These are phyloP conservation scores for Habroteleia sp. DNA, from an alignment of 2,888 invertebrate genomes.

Conservation along the genomic window DNA sequence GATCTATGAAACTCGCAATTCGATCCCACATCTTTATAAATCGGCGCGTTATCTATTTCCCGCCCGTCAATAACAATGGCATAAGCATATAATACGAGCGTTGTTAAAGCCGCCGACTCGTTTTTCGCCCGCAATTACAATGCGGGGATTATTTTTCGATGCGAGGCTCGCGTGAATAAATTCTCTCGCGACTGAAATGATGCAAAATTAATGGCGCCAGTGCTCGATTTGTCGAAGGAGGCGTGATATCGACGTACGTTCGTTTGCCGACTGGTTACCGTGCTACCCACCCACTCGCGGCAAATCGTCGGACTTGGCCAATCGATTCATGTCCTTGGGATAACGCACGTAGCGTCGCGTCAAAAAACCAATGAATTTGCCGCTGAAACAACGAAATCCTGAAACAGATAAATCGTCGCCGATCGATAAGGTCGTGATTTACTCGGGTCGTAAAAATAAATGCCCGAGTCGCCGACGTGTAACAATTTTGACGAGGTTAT, in stretches of 20 bases:
- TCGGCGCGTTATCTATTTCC: constrained; percentile 5
- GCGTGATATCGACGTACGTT: constrained; percentile 63
- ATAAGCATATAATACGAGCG: no score
- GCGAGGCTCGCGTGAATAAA: constrained; percentile 39
- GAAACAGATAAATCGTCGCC: not conserved
- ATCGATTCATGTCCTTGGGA: constrained; percentile 64
- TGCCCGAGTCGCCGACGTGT: constrained; percentile 12
- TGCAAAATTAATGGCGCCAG: constrained; percentile 63
- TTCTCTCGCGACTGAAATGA: constrained; percentile 37
- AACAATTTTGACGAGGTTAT: no score
- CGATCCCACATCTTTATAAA: constrained; percentile 4
- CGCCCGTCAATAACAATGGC: not conserved
- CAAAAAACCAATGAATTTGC: not conserved
- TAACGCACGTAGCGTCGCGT: constrained; percentile 16
- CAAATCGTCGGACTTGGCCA: constrained; percentile 61
- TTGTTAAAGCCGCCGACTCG: no score
- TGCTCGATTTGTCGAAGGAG: constrained; percentile 63
- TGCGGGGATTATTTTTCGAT: no score
- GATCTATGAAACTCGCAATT: no score
- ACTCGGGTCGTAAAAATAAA: not conserved
- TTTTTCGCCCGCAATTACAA: no score
- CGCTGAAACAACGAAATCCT: not conserved
- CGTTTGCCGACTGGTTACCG: constrained; percentile 61
- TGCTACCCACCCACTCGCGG: constrained; percentile 59
- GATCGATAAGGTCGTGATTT: no score